Base-by-base conservation (phyloP, 2,797 vertebrate species). In the Momotus momota region DNA sequence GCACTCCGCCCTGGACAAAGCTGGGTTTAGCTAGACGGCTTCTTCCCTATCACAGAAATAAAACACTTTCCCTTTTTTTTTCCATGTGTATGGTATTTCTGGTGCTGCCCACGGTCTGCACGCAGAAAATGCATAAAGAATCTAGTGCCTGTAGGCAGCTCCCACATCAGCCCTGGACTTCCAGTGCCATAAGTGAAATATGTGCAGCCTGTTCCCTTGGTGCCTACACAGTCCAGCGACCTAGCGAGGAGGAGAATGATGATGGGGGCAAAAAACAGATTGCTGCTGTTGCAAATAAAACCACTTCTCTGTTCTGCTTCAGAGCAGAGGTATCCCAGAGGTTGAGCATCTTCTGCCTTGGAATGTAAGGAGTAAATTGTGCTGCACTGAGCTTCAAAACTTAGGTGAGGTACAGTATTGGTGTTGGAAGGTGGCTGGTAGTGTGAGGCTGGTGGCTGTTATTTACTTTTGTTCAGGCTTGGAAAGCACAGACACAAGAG, bases 341-440 rank as follows among this genome's bases (percentile, higher is more conserved):
- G 7, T 13, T 0, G 4, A 48, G 26, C 46, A 3, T 35, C 25
- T 33, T 55, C 22, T 61, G 33, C 35, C 1, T 1, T 25, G 33
- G 73, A 62, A 20, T 0, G 0, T 45, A 35, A 54, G 0, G 0
- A 82, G 60, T 1, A 15, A 85, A 18, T n/a, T 0, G 1, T 74
- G 78, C 61, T 43, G 62, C 22, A 33, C 25, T 0, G 2, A 57
- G 19, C 33, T 23, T 67, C 23, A 25, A 11, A 75, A 33, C 27
- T 61, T 27, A 46, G 41, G 23, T 1, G 0, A 43, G 49, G 33
- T 7, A 7, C 0, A 0, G 23, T 73, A 6, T 45, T 0, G 0
- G 13, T 80, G 58, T 66, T 0, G 0, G 62, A 75, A 64, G n/a
- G n/a, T 58, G 48, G 31, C 33, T 78, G 57, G 31, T 70, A 33